Evolutionary conservation across 1,140 invertebrate genomes (phyloP).

Genomic region (Aphaenogaster ashmeadi): DNA sequence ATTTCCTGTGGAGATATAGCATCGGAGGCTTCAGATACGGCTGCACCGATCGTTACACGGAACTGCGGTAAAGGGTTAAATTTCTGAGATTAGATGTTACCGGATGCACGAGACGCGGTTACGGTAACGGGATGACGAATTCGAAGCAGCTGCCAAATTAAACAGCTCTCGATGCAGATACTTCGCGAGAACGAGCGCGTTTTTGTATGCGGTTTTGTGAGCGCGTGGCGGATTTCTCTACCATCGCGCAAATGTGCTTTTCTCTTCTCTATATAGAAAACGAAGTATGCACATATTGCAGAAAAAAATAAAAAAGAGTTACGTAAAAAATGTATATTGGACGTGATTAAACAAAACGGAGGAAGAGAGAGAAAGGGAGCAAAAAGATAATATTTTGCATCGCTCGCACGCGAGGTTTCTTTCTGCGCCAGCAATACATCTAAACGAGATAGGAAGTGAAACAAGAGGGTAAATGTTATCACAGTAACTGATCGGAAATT

Average conservation of each 20-base stretch:
- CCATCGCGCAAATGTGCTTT: not conserved
- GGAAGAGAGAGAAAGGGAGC: not conserved
- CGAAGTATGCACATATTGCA: not conserved
- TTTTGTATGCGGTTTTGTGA: not conserved
- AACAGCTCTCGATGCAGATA: slow-evolving; percentile 17
- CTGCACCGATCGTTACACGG: slow-evolving; percentile 31
- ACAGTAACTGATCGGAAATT: slow-evolving; percentile 53
- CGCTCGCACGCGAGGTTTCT: not conserved
- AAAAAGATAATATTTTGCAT: slow-evolving; percentile 45
- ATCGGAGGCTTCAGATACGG: slow-evolving; percentile 7
- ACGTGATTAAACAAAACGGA: slow-evolving; percentile 39
- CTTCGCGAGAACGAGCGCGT: not conserved
- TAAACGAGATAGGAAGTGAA: slow-evolving; percentile 40
- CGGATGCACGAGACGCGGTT: slow-evolving; percentile 34
- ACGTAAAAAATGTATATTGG: slow-evolving; percentile 13
- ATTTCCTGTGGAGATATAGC: not conserved
- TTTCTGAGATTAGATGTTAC: slow-evolving; percentile 54
- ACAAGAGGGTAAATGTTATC: slow-evolving; percentile 43
- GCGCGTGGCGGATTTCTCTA: not conserved
- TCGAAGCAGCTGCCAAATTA: slow-evolving; percentile 36
- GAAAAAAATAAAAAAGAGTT: slow-evolving; percentile 18
- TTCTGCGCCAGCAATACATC: slow-evolving; percentile 4
- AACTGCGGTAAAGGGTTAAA: slow-evolving; percentile 55
- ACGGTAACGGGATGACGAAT: slow-evolving; percentile 29
- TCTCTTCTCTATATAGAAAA: not conserved